phyloP scores from a whole-genome alignment of 2,888 invertebrate species.

The Malthinus seriepunctatus region DNA sequence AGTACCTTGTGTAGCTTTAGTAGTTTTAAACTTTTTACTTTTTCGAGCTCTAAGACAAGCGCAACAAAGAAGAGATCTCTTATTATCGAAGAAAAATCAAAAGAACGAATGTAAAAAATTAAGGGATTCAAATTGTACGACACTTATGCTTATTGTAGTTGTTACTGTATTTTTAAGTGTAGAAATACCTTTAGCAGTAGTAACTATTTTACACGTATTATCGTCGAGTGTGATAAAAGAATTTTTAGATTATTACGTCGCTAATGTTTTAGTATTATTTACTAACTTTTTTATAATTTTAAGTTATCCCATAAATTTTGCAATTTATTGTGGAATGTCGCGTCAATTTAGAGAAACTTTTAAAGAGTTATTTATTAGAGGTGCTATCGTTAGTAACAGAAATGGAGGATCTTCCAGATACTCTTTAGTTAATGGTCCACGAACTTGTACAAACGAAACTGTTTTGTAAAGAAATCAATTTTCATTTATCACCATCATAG shows the following conservation, averaged over 20 bases:
- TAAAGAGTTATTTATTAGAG: slow-evolving; percentile 76
- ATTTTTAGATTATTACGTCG: slow-evolving; percentile 76
- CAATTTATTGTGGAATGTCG: slow-evolving; percentile 96
- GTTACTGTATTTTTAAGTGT: slow-evolving; percentile 82
- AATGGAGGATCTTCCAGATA: slow-evolving; percentile 76
- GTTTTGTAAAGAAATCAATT: slow-evolving; percentile 74
- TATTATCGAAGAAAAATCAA: slow-evolving; percentile 53
- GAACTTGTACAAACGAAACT: slow-evolving; percentile 84
- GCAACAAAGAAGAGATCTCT: slow-evolving; percentile 58
- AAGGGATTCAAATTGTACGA: slow-evolving; percentile 82
- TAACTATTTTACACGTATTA: slow-evolving; percentile 82
- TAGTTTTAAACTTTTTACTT: slow-evolving; percentile 84
- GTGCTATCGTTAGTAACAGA: slow-evolving; percentile 62
- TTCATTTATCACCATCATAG: no score
- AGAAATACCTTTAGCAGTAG: slow-evolving; percentile 82
- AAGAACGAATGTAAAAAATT: slow-evolving; percentile 80
- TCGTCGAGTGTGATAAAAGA: slow-evolving; percentile 69
- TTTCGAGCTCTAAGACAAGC: slow-evolving; percentile 86
- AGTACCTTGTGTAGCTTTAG: slow-evolving; percentile 85
- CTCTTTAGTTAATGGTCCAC: slow-evolving; percentile 79
- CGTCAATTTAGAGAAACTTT: slow-evolving; percentile 93
- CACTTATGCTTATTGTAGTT: slow-evolving; percentile 85
- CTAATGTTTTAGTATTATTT: slow-evolving; percentile 76
- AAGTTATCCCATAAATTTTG: slow-evolving; percentile 92
- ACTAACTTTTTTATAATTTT: slow-evolving; percentile 91